A percentile compares a stretch with the other conserved stretches of the same genome.
Conservation (phyloP, 1,140 invertebrate genomes). For the Lanistes nyassanus region DNA sequence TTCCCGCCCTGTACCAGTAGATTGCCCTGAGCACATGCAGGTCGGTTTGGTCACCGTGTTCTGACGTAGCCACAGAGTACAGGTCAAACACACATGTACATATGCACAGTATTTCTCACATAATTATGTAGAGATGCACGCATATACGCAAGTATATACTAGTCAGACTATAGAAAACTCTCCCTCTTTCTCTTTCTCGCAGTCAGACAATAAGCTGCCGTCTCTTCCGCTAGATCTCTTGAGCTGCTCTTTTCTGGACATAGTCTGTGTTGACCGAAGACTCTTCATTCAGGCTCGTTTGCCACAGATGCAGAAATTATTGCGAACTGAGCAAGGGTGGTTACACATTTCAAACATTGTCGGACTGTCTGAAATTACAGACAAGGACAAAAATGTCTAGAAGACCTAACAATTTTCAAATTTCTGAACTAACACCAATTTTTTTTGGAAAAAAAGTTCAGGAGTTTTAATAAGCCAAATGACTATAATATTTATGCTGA, state of each 20-base stretch:
- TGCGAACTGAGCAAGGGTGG: background rate
- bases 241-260: background rate
- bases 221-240: background rate
- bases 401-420: no score
- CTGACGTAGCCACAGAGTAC: background rate
- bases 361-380: no score
- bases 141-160: background rate
- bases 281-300: background rate
- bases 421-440: no score
- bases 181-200: background rate
- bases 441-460: no score
- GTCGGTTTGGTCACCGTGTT: background rate
- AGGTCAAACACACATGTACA: background rate
- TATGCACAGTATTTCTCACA: no score
- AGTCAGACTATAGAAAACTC: background rate
- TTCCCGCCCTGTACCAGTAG: background rate
- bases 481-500: no score
- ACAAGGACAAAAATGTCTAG: no score
- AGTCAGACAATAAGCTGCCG: background rate
- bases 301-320: background rate
- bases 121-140: no score
- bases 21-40: background rate
- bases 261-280: background rate
- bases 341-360: background rate
- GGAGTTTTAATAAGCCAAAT: no score